A percentile compares a stretch with the other conserved stretches of the same genome.
Conservation (phyloP, 2,888 invertebrate species). For the Tuta absoluta region DNA sequence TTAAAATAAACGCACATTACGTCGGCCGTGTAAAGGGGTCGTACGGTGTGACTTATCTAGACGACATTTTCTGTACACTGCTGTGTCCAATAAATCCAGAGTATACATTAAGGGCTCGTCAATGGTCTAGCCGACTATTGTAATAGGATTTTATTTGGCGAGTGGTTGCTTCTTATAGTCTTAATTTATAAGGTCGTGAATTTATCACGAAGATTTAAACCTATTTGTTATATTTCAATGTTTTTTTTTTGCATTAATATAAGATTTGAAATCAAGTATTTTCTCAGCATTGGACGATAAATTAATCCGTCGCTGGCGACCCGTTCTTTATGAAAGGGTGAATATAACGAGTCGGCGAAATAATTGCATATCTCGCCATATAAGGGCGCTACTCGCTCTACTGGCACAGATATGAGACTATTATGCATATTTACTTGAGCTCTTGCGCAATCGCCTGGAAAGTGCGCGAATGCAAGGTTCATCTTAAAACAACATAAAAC, state of each 20-base stretch:
- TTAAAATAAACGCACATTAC: slow-evolving; percentile 17
- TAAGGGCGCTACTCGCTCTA: slow-evolving; percentile 17
- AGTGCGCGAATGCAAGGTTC: slow-evolving; percentile 9
- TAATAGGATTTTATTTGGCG: no score
- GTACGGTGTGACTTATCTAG: neutral
- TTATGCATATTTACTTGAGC: slow-evolving; percentile 4
- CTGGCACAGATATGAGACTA: slow-evolving; percentile 23
- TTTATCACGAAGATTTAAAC: no score
- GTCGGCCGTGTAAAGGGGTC: neutral
- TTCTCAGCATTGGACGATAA: neutral
- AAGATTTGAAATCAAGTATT: no score
- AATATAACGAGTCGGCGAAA: slow-evolving; percentile 31
- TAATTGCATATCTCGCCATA: slow-evolving; percentile 21
- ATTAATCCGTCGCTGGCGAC: neutral
- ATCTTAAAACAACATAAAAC: slow-evolving; percentile 22
- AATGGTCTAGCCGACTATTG: no score
- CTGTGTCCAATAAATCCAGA: neutral
- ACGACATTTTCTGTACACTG: slow-evolving; percentile 1
- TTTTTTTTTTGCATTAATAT: no score
- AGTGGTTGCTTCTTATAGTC: no score
- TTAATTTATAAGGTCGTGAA: no score
- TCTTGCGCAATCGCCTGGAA: slow-evolving; percentile 17
- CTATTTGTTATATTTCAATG: no score
- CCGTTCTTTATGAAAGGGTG: slow-evolving; percentile 8
- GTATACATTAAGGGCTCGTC: no score